Base-by-base conservation (phyloP, 1,140 invertebrate species). In the Sarcophaga peregrina region DNA sequence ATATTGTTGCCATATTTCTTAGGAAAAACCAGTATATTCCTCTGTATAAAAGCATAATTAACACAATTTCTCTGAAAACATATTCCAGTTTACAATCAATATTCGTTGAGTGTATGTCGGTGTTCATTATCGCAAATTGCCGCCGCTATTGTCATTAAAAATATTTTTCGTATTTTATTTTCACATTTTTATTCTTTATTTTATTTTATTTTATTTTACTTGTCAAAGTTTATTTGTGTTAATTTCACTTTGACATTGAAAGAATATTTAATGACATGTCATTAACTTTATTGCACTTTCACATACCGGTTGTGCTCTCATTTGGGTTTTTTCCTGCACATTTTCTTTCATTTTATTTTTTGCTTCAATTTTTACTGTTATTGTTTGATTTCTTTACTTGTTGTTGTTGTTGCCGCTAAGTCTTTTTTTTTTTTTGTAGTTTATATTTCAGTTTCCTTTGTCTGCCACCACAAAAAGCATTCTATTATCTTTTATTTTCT, bases 251-350 rank as follows among this genome's bases (percentile, higher is more conserved):
- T 78, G 75, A 78, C 75, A 78, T 78, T 78, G 75, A 78, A 48
- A 20, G 75, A 78, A 78, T 78, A 78, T 52, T 78, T 78, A 78
- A 78, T 52, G 75, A 78, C n/a, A 78, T 78, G 47, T 78, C 75
- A 78, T 78, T 78, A 78, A 78, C 75, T 78, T 78, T 78, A 78
- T 78, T 78, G 75, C 75, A 78, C 75, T 78, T 78, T 78, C n/a
- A 48, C 75, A 78, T 78, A 50, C 25, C 25, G 25, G 25, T 37
- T 37, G 25, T 37, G 50, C 47, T 78, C 45, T 78, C 47, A 9
- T 68, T 8, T 20, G 20, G n/a, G 9, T 68, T 68, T 68, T 10
- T 68, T 20, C 54, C 5, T 25, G 9, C 8, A 20, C 62, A 25
- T 68, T 20, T 15, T 62, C 15, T 9, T 68, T 68, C 6, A 20